A percentile compares a stretch with the other conserved stretches of the same genome.
Evolutionary conservation across 2,113 vertebrate genomes (phyloP).

Genomic region (Semnornis frantzii): DNA sequence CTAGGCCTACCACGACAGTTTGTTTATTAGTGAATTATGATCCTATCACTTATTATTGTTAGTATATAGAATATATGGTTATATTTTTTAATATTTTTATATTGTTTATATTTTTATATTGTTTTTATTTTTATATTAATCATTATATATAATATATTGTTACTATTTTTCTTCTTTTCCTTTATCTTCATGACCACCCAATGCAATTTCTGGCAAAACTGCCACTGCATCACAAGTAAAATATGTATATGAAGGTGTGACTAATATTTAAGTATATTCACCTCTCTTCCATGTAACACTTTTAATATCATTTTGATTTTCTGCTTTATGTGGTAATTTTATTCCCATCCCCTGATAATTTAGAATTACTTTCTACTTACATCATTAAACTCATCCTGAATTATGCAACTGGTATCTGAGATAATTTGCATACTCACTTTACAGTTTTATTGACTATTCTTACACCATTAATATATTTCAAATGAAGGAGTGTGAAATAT

Average conservation of each 20-base stretch:
- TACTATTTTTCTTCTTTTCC: not conserved
- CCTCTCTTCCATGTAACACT: not conserved
- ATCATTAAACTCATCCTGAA: not conserved
- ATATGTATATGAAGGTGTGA: not conserved
- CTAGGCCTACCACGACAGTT: too few species aligned
- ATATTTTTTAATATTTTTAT: too few species aligned
- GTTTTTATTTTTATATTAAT: too few species aligned
- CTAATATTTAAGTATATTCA: not conserved
- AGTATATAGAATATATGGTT: too few species aligned
- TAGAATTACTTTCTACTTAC: not conserved
- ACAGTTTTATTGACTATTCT: not conserved
- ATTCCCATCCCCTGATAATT: not conserved
- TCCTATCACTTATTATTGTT: not conserved
- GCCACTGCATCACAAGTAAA: not conserved
- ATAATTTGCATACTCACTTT: not conserved
- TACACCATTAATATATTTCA: not conserved
- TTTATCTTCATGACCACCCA: constrained; percentile 8
- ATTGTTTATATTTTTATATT: too few species aligned
- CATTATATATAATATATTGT: too few species aligned
- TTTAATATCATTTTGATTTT: not conserved
- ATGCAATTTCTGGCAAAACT: not conserved
- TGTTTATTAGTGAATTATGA: constrained; percentile 18
- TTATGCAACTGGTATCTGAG: not conserved
- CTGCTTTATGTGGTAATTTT: constrained; percentile 4
- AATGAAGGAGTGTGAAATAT: not conserved